Base-by-base conservation (phyloP, 2,797 vertebrate genomes). In the Huso huso region DNA sequence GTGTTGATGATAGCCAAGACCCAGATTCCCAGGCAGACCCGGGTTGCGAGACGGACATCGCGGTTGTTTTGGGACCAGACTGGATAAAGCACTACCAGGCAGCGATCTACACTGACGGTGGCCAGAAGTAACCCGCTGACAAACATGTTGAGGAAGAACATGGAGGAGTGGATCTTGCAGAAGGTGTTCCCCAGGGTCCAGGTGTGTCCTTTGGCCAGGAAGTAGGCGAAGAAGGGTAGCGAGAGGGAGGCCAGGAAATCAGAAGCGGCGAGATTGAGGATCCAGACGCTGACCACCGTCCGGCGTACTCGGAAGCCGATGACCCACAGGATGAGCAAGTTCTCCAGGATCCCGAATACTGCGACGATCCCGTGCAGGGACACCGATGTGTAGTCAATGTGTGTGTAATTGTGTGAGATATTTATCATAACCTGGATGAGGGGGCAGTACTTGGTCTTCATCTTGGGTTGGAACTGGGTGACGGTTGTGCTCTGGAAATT, bases 111-210 rank as follows among this genome's bases (percentile, higher is more conserved):
- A n/a, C 82, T 82, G 64, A 86, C 83, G 66, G 75, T 78, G 0
- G 78, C 77, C 62, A 87, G 71, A 37, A 86, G 74, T 66, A 82
- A 81, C 15, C 70, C 82, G 3, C 84, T 85, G 53, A 81, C 79
- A 23, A 84, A 85, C 84, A 87, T 86, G 79, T 84, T 84, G 67
- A 87, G 81, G 23, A 85, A 84, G 67, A 84, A 85, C 53, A 81
- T 12, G 11, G 83, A 79, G 66, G 82, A 82, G 51, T 84, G 72
- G 23, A 84, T 70, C 48, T 76, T 76, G 67, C 86, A 87, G 73
- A 86, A 79, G 11, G 70, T 71, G 0, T 58, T 0, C 2, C 83
- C 81, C 61, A 87, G 10, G 0, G 69, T 81, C 85, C 85, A 87
- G 65, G 78, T 82, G 48, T 57, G 0, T 0, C 82, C 82, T 0